These are phyloP conservation scores for Sphaerodactylus townsendi DNA, from an alignment of 2,113 vertebrate genomes.

Conservation along the genomic window DNA sequence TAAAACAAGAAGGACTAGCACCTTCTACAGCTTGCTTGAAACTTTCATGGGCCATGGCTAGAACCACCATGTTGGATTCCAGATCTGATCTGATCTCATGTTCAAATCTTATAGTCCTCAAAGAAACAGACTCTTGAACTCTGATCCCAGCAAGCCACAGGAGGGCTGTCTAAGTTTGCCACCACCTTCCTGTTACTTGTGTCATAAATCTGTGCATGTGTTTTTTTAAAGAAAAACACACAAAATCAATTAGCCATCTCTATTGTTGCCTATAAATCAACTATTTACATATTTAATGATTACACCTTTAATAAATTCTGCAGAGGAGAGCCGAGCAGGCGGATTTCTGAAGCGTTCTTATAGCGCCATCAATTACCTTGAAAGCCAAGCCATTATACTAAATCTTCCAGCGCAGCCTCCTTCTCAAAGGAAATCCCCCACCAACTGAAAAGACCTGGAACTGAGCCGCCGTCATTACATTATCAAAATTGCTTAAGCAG, in stretches of 20 bases:
- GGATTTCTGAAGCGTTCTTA: slow-evolving; percentile 55
- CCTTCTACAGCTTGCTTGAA: not conserved
- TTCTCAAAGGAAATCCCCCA: slow-evolving; percentile 47
- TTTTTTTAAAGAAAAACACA: not conserved
- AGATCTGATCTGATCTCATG: not conserved
- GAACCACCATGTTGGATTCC: not conserved
- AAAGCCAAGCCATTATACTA: slow-evolving; percentile 62
- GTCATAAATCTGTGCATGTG: slow-evolving; percentile 5
- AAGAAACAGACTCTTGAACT: not conserved
- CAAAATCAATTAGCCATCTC: slow-evolving; percentile 66
- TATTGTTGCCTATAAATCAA: slow-evolving; percentile 68
- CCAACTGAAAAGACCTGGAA: slow-evolving; percentile 50
- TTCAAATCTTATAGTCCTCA: not conserved
- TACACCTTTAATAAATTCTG: slow-evolving; percentile 69
- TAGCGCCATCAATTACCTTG: slow-evolving; percentile 60
- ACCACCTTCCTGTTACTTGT: slow-evolving; percentile 15
- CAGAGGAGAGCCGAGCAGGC: slow-evolving; percentile 32
- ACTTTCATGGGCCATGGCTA: not conserved
- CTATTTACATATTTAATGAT: slow-evolving; percentile 77
- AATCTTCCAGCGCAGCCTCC: slow-evolving; percentile 50
- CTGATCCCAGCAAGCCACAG: not conserved
- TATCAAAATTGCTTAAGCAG: slow-evolving; percentile 74
- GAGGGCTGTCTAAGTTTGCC: not conserved
- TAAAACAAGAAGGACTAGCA: not conserved
- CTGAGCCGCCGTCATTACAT: slow-evolving; percentile 62